Percentiles rank a stretch among this genome's conserved stretches.
These are phyloP conservation scores for Calameuta filiformis DNA, from an alignment of 2,888 invertebrate genomes.

Conservation along the genomic window DNA sequence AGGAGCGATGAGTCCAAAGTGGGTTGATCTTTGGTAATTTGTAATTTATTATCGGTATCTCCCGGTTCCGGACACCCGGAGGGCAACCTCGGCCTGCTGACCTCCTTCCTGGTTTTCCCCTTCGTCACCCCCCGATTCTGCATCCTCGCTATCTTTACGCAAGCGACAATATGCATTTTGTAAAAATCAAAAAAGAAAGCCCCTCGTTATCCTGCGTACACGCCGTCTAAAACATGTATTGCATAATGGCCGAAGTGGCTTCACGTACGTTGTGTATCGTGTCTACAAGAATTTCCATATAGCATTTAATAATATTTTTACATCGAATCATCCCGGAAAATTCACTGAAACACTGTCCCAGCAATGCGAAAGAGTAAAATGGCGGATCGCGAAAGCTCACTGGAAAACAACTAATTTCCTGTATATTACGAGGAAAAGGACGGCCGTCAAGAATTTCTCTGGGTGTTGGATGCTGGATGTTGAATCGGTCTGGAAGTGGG, in stretches of 20 bases:
- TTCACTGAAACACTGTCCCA: not conserved
- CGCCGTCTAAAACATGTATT: not conserved
- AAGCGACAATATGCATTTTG: not conserved
- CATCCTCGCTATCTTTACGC: not conserved
- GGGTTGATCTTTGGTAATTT: slow-evolving; percentile 35
- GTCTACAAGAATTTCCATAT: not conserved
- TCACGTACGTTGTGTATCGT: not conserved
- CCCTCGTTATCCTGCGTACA: not conserved
- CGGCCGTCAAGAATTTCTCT: slow-evolving; percentile 43
- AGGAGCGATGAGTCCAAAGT: slow-evolving; percentile 18
- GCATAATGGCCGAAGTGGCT: not conserved
- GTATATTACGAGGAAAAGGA: slow-evolving; percentile 13
- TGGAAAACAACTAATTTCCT: slow-evolving; percentile 2
- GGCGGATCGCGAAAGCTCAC: not conserved
- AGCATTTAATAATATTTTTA: not conserved
- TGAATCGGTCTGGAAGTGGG: slow-evolving; percentile 23
- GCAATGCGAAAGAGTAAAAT: not conserved
- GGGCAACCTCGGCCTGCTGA: slow-evolving; percentile 35
- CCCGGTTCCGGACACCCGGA: slow-evolving; percentile 19
- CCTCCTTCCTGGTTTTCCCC: slow-evolving; percentile 30
- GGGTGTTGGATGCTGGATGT: slow-evolving; percentile 11
- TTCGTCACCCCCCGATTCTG: not conserved
- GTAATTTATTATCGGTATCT: slow-evolving; percentile 35
- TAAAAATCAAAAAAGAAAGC: not conserved
- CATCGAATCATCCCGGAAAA: not conserved